A percentile compares a stretch with the other conserved stretches of the same genome.
Evolutionary conservation across 1,140 invertebrate species (phyloP).

Genomic region (Drosophila mojavensis): DNA sequence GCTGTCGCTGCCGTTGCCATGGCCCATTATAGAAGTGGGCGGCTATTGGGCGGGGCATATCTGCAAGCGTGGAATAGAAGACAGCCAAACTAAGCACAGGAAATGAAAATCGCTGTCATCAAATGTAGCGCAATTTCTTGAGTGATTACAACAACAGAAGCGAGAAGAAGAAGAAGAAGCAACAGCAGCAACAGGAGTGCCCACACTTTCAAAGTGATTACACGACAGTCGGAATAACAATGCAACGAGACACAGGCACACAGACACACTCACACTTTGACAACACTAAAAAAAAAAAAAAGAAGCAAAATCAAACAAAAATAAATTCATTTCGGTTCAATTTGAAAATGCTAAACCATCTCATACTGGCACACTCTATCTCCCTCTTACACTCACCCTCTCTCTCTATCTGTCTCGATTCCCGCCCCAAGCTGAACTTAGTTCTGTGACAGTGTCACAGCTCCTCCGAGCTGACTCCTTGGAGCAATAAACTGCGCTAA

Average conservation of each 20-base stretch:
- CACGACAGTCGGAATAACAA: constrained; percentile 64
- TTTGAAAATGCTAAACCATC: constrained; percentile 51
- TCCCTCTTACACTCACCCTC: not conserved
- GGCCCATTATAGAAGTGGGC: constrained; percentile 28
- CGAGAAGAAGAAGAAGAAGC: too few species aligned
- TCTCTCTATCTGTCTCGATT: not conserved
- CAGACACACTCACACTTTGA: constrained; percentile 16
- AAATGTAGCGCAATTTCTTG: constrained; percentile 81
- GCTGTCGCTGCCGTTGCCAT: constrained; percentile 24
- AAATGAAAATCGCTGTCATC: constrained; percentile 81
- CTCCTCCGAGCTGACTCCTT: constrained; percentile 56
- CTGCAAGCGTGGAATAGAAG: constrained; percentile 5
- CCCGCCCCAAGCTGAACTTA: not conserved
- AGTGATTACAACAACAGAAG: constrained; percentile 72
- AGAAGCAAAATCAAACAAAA: constrained; percentile 60
- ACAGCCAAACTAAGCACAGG: constrained; percentile 55
- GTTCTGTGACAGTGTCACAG: constrained; percentile 44
- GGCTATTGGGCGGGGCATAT: not conserved
- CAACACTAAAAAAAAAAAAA: constrained; percentile 51
- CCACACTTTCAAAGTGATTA: constrained; percentile 70
- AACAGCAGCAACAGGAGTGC: constrained; percentile 28
- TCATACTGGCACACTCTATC: not conserved
- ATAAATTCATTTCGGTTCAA: constrained; percentile 74
- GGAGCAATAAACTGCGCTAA: constrained; percentile 82
- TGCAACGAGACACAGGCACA: constrained; percentile 47